Base-by-base conservation (phyloP, 2,888 invertebrate genomes). In the Drosophila longiperda region DNA sequence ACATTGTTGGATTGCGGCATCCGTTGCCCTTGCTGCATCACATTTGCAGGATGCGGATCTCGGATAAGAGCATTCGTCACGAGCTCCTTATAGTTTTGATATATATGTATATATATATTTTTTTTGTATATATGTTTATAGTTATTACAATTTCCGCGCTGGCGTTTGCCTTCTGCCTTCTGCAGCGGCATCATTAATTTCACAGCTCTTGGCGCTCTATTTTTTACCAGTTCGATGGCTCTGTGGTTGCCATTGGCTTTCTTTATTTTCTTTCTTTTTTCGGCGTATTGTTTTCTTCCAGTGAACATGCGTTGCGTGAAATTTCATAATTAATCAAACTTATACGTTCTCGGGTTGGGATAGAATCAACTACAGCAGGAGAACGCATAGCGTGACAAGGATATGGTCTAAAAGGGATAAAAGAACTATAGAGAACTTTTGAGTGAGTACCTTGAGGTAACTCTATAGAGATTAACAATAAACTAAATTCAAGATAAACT, bases 281-380 rank as follows among this genome's bases (percentile, higher is more conserved):
- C 48, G 55, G 61, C 59, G 70, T 60, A 80, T 68, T 71, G 81
- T 74, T 60, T 68, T 59, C 62, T 75, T 49, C 23, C 45, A 42
- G 59, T 63, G 53, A 32, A 50, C 91, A 91, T 91, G 89, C 92
- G 91, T 91, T 89, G 92, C 92, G 90, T 92, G 92, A 92, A 92
- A 92, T 92, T 91, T 76, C 32, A 87, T 78, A 92, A 92, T 92
- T 92, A 92, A 92, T 92, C 92, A 92, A 92, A 91, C 90, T 90
- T 90, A 83, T 83, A 76, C 84, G 78, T 77, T 73, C 76, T 67
- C 58, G 72, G 72, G 48, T 71, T 53, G 63, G n/a, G 36, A 62
- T 53, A 52, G 26, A 62, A n/a, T 3, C 45, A 23, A 45, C 60
- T 61, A 32, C 23, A 45, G 23, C 23, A 45, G 62, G 50, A 64